These are phyloP conservation scores for Drosophila micromelanica DNA, from an alignment of 1,140 invertebrate species.

Conservation along the genomic window DNA sequence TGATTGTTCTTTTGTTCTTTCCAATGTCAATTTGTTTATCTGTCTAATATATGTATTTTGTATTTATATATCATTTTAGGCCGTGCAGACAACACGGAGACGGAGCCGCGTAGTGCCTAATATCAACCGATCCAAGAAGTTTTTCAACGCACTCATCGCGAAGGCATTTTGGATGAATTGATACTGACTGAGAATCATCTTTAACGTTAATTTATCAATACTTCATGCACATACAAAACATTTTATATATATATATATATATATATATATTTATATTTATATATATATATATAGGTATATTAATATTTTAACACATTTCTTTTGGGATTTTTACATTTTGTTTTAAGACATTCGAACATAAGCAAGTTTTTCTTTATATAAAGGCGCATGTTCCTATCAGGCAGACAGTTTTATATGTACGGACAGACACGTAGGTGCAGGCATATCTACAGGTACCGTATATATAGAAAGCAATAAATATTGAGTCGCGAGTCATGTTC, in stretches of 20 bases:
- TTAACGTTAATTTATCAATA: slow-evolving; percentile 59
- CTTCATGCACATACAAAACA: slow-evolving; percentile 28
- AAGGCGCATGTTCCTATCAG: slow-evolving; percentile 38
- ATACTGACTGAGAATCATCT: slow-evolving; percentile 78
- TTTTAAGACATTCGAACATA: slow-evolving; percentile 1
- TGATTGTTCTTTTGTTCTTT: too few species aligned
- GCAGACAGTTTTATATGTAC: slow-evolving; percentile 1
- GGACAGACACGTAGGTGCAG: slow-evolving; percentile 3
- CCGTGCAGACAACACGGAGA: slow-evolving; percentile 44
- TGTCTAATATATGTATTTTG: slow-evolving; percentile 34
- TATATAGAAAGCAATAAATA: slow-evolving; percentile 1
- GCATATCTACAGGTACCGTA: background rate
- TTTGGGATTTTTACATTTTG: slow-evolving; percentile 3
- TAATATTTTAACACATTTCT: background rate
- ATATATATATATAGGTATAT: background rate
- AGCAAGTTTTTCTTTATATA: slow-evolving; percentile 7
- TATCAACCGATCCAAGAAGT: slow-evolving; percentile 63
- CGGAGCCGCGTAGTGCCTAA: slow-evolving; percentile 46
- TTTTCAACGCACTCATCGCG: slow-evolving; percentile 48
- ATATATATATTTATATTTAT: background rate
- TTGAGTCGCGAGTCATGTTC: background rate
- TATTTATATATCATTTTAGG: background rate
- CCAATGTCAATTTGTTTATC: background rate
- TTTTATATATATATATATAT: background rate
- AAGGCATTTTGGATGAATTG: slow-evolving; percentile 46